Evolutionary conservation across 2,113 vertebrate genomes (phyloP).

Genomic region (Lophotis ruficrista): DNA sequence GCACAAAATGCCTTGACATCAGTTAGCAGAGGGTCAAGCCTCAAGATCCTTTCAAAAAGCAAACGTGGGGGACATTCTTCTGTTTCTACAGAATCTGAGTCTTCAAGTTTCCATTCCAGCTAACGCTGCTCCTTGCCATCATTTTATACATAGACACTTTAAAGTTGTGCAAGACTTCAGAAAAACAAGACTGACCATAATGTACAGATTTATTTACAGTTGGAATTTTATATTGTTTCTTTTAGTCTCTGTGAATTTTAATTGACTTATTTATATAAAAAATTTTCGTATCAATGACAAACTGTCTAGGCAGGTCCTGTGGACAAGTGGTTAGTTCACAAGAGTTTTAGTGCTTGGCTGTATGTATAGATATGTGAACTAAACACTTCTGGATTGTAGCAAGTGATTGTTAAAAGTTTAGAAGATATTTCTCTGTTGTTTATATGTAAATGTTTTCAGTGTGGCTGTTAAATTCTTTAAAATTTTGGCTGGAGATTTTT

Average conservation of each 20-base stretch:
- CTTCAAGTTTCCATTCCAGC: conserved; percentile 96
- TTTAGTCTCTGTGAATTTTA: conserved; percentile 72
- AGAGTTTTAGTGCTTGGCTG: conserved; percentile 62
- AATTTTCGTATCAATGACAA: conserved; percentile 61
- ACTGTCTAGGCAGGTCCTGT: conserved; percentile 81
- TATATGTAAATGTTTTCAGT: conserved; percentile 71
- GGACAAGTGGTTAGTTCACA: conserved; percentile 74
- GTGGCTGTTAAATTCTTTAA: conserved; percentile 64
- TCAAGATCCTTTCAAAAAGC: conserved; percentile 92
- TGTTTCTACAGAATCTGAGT: conserved; percentile 95
- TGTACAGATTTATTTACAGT: conserved; percentile 81
- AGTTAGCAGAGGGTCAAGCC: conserved; percentile 88
- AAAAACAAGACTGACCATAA: conserved; percentile 80
- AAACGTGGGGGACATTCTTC: conserved; percentile 90
- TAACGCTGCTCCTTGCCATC: conserved; percentile 74
- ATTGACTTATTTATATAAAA: conserved; percentile 82
- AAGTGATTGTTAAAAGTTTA: conserved; percentile 64
- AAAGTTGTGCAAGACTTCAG: conserved; percentile 43
- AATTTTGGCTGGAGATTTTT: conserved; percentile 13
- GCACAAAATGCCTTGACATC: conserved; percentile 88
- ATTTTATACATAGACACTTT: conserved; percentile 64
- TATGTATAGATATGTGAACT: conserved; percentile 61
- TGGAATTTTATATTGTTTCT: conserved; percentile 75
- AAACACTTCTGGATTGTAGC: conserved; percentile 66
- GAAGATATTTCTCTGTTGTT: conserved; percentile 68